Percentiles rank a stretch among this genome's conserved stretches.
These are phyloP conservation scores for Betta splendens DNA, from an alignment of 2,797 vertebrate species.

Conservation along the genomic window DNA sequence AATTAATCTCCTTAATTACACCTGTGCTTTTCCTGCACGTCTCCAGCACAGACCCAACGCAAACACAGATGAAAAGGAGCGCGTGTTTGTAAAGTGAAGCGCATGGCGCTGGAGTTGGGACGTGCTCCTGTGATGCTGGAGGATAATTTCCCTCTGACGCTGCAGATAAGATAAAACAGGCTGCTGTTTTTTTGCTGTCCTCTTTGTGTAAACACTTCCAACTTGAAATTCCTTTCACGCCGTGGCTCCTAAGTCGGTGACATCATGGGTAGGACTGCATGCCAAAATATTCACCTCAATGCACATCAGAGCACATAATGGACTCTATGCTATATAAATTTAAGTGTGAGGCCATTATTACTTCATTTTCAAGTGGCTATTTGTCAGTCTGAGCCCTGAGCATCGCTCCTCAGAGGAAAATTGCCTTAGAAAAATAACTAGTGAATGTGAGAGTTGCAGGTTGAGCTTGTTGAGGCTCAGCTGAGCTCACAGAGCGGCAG, in stretches of 20 bases:
- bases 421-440: conserved; percentile 52
- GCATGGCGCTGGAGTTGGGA: conserved; percentile 16
- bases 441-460: conserved; percentile 51
- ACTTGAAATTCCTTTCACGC: conserved; percentile 48
- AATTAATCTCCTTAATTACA: conserved; percentile 20
- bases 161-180: conserved; percentile 39
- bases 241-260: conserved; percentile 22
- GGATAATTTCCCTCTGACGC: conserved; percentile 30
- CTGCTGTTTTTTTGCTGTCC: conserved; percentile 4
- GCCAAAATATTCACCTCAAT: conserved; percentile 50
- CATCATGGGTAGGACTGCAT: conserved; percentile 39
- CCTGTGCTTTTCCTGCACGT: conserved; percentile 8
- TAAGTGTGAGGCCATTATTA: conserved; percentile 52
- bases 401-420: conserved; percentile 43
- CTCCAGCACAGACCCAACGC: not conserved
- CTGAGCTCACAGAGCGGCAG: conserved; percentile 8
- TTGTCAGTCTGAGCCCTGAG: conserved; percentile 55
- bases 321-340: conserved; percentile 46
- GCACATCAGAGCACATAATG: conserved; percentile 45
- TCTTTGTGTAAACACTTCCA: conserved; percentile 29
- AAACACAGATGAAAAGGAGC: conserved; percentile 10
- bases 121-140: conserved; percentile 32
- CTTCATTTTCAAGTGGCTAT: conserved; percentile 53
- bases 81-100: conserved; percentile 24
- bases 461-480: conserved; percentile 44